A percentile compares a stretch with the other conserved stretches of the same genome.
Conservation (phyloP, 2,888 invertebrate species). For the Drosophila acutilabella region DNA sequence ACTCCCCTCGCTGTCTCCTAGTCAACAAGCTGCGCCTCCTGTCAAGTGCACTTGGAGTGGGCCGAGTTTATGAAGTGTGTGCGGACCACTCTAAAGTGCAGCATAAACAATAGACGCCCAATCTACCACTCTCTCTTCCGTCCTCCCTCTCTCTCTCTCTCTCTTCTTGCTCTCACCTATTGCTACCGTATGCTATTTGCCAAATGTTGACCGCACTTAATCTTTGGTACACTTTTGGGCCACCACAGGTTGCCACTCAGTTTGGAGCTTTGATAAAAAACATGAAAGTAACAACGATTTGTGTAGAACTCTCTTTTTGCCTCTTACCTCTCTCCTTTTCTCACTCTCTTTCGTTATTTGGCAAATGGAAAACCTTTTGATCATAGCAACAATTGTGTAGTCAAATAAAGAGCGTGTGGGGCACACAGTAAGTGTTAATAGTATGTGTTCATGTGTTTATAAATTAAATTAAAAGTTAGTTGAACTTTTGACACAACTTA, state of each 20-base stretch:
- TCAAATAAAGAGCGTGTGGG: not conserved
- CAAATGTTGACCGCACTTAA: conserved; percentile 69
- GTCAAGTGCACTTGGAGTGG: conserved; percentile 64
- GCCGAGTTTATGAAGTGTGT: conserved; percentile 62
- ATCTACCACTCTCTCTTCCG: not conserved
- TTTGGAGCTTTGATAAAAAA: conserved; percentile 13
- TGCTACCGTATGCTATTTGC: conserved; percentile 33
- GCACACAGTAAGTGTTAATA: conserved; percentile 7
- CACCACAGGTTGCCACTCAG: conserved; percentile 22
- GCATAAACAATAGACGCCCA: conserved; percentile 67
- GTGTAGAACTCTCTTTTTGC: conserved; percentile 1
- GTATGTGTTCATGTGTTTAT: not conserved
- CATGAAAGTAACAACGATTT: conserved; percentile 10
- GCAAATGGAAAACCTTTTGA: conserved; percentile 8
- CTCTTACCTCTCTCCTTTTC: no score
- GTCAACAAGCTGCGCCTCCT: conserved; percentile 41
- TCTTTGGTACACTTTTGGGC: conserved; percentile 45
- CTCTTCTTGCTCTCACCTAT: not conserved
- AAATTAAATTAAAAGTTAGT: not conserved
- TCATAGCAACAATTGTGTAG: conserved; percentile 13
- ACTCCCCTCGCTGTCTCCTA: not conserved
- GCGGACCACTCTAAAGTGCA: conserved; percentile 64
- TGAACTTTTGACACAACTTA: not conserved
- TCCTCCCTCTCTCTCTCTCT: not conserved
- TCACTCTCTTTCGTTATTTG: not conserved